Evolutionary conservation across 1,140 invertebrate genomes (phyloP).

Genomic region (Triops longicaudatus): DNA sequence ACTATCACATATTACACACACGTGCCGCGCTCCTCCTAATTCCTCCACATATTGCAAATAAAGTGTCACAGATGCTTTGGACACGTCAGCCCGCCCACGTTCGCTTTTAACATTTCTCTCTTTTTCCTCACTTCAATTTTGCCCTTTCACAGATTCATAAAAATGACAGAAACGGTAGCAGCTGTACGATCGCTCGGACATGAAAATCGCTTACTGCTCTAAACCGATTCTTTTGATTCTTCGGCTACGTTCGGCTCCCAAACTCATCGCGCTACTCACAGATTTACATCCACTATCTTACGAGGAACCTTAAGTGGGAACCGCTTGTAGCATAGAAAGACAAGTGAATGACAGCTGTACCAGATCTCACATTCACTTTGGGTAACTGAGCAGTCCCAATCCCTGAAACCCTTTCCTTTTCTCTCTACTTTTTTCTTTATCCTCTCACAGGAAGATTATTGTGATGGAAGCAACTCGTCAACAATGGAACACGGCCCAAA

Average conservation of each 20-base stretch:
- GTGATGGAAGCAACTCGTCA: neutral
- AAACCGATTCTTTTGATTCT: neutral
- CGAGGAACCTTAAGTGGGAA: too few relatives aligned
- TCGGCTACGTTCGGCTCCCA: too few relatives aligned
- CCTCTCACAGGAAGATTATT: neutral
- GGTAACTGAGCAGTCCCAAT: neutral
- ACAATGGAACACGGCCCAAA: neutral
- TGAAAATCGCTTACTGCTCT: neutral
- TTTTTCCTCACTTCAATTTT: neutral
- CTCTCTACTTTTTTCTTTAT: neutral
- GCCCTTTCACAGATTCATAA: too few relatives aligned
- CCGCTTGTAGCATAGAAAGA: neutral
- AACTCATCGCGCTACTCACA: too few relatives aligned
- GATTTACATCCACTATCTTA: too few relatives aligned
- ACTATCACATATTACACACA: too few relatives aligned
- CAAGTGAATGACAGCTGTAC: neutral
- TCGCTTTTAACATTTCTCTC: neutral
- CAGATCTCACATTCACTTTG: slow-evolving; percentile 1
- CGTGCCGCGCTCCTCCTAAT: too few relatives aligned
- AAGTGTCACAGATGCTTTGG: slow-evolving; percentile 9
- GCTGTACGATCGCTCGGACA: neutral
- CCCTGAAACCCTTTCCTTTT: neutral
- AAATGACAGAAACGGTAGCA: neutral
- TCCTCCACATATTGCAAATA: neutral
- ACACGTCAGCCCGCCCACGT: neutral